Base-by-base conservation (phyloP, 2,888 invertebrate species). In the Psococerastis gibbosa region DNA sequence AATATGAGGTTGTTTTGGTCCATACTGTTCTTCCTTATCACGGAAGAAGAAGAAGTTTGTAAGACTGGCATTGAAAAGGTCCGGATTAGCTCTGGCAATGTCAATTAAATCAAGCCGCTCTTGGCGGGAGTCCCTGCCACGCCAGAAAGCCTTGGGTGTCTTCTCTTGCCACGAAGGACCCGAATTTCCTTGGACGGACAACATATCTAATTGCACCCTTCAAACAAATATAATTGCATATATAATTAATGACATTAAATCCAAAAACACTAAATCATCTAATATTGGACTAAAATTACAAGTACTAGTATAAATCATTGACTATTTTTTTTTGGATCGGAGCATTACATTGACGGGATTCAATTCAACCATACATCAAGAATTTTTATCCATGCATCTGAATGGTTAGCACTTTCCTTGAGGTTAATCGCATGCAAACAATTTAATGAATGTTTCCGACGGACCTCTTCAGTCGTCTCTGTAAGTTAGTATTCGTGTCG, bases 31-130 rank as follows among this genome's bases (percentile, higher is more conserved):
- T 57, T 82, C 78, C 60, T 85, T 73, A 53, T 91, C 77, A 49
- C 76, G 73, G 57, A 85, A 95, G 66, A 97, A 97, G 62, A 97
- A 97, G 63, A 94, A 94, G 59, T 91, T 87, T 1, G 95, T 95
- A 18, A 95, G 71, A 0, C 88, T 87, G 9, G 78, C 92, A 64
- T 95, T 91, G 47, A 92, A 74, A 3, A 91, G 60, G 43, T 87
- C 73, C 0, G 89, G 80, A 63, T 79, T 52, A 52, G 71, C 61
- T 49, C 77, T 69, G 0, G 85, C 73, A 51, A 94, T 70, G 43
- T 79, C 75, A 11, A 94, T 75, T 17, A 95, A 68, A 52, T 83
- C 71, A 13, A 95, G 66, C 22, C 95, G 68, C 57, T 88, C 83
- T 44, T 72, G 68, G n/a, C 84, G 70, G 1, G 92, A 84, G 61